Evolutionary conservation across 2,113 vertebrate genomes (phyloP).

Genomic region (Hypocryptadius cinnamomeus): DNA sequence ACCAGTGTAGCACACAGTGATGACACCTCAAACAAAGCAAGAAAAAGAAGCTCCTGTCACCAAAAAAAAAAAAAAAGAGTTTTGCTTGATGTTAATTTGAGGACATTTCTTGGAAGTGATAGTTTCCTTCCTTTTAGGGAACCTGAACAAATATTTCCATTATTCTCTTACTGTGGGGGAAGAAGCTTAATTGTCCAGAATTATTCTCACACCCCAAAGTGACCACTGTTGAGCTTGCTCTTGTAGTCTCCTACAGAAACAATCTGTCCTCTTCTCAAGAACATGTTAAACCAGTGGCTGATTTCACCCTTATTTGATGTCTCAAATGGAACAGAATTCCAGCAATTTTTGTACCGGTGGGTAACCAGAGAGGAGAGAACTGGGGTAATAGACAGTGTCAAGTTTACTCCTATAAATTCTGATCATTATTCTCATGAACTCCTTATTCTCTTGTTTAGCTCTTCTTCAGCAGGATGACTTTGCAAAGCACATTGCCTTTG

Average conservation of each 20-base stretch:
- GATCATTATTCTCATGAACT: neutral
- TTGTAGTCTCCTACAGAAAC: neutral
- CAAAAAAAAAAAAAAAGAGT: fast-evolving
- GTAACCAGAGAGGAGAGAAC: neutral
- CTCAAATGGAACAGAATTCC: neutral
- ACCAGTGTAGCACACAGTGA: neutral
- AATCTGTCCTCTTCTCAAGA: neutral
- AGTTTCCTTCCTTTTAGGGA: neutral
- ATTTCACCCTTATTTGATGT: neutral
- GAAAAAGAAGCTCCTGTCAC: neutral
- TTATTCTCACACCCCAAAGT: neutral
- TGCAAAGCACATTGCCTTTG: neutral
- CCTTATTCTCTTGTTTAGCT: neutral
- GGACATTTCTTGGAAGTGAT: neutral
- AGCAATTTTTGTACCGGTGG: neutral
- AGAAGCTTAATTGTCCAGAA: neutral
- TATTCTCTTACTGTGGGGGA: neutral
- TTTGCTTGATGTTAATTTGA: neutral
- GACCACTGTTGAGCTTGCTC: neutral
- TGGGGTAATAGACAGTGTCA: neutral
- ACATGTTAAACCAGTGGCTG: neutral
- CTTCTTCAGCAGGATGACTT: neutral
- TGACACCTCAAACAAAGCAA: neutral
- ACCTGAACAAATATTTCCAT: neutral
- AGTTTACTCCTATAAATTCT: neutral